Evolutionary conservation across 1,140 invertebrate species (phyloP), one percentile per base, ranked within the genome.

Genomic region (Zaprionus ornatus): DNA sequence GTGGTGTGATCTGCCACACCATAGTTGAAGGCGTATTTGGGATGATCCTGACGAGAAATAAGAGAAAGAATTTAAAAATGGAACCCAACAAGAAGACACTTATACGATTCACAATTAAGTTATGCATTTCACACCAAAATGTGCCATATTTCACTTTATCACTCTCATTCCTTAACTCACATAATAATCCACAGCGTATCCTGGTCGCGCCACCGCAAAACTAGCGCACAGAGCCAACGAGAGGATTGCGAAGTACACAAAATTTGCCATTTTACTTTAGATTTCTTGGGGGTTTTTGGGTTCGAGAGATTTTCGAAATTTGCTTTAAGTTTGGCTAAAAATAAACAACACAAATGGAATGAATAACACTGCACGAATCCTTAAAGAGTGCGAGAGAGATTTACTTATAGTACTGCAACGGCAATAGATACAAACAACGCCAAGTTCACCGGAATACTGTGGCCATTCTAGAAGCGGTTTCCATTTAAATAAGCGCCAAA

Each of bases 21-120:
- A 74, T 95, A 94, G n/a, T 93, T 93, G 74, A 93, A 94, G 66
- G 92, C 92, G 77, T 94, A 94, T 79, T 94, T 94, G 4, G 94
- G 94, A 85, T 94, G 93, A 65, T 92, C 91, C 91, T 92, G 27
- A 1, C 2, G 2, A 37, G 19, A 29, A 50, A 29, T 21, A 63
- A 27, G 4, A 42, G 7, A 27, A 13, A 12, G 32, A 7, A 55
- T 55, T 54, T 55, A 23, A 1, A 17, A 55, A 9, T 9, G 5
- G 1, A 55, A n/a, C 45, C 17, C 19, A 55, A 15, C 15, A 27
- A 15, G 3, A 13, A 19, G 12, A 23, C 21, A 19, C 19, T 13
- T 4, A 4, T 50, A 23, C 2, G 10, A 17, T 1, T 13, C 19
- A 21, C 45, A 21, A 48, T 19, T 12, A 3, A 21, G n/a, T 5